phyloP scores from a whole-genome alignment of 2,888 invertebrate species.

The Saturnia japonica region DNA sequence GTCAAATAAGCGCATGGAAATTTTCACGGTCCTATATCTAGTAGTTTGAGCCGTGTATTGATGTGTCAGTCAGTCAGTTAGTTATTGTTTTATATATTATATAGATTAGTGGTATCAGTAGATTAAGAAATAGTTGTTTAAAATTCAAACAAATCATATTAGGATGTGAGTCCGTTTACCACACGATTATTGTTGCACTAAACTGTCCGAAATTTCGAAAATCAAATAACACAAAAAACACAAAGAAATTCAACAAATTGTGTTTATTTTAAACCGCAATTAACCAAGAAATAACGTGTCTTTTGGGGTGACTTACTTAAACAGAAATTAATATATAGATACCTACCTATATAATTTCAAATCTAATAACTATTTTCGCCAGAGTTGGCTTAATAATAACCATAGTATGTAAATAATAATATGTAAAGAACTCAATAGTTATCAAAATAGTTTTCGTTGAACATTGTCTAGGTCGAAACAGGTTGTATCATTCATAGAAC shows the following conservation, averaged over 20 bases:
- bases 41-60: too few relatives aligned
- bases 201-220: not conserved
- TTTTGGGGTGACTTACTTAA: too few relatives aligned
- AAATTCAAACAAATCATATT: not conserved
- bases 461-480: slow-evolving; percentile 42
- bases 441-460: slow-evolving; percentile 49
- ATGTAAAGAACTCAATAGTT: slow-evolving; percentile 21
- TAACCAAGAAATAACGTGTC: not conserved
- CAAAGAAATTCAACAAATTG: not conserved
- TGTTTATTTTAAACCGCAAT: not conserved
- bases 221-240: not conserved
- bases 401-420: not conserved
- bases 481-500: slow-evolving; percentile 78
- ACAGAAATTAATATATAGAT: not conserved
- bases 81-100: too few relatives aligned
- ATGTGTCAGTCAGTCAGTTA: too few relatives aligned
- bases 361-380: not conserved
- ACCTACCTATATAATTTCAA: not conserved
- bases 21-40: too few relatives aligned
- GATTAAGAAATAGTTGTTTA: not conserved
- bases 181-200: not conserved
- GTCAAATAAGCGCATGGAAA: too few relatives aligned
- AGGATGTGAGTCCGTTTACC: not conserved
- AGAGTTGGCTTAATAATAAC: not conserved
- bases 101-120: too few relatives aligned